A percentile compares a stretch with the other conserved stretches of the same genome.
These are phyloP conservation scores for Drosophila nebulosa DNA, from an alignment of 1,140 invertebrate genomes.

Conservation along the genomic window DNA sequence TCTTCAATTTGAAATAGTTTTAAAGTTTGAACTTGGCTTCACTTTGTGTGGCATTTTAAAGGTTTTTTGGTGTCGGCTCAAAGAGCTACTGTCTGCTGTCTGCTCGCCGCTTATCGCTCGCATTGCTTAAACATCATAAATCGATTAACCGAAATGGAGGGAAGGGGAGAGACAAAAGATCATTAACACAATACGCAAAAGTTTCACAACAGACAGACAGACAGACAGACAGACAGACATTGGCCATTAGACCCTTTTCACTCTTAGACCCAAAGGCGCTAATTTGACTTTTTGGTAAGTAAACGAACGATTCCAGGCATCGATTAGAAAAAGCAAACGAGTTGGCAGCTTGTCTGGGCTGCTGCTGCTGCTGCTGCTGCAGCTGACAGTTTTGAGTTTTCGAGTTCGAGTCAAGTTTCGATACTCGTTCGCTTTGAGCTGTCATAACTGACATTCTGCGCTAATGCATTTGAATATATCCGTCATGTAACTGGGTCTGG, in stretches of 20 bases:
- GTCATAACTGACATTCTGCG: slow-evolving; percentile 71
- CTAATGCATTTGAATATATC: slow-evolving; percentile 75
- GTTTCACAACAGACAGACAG: slow-evolving; percentile 47
- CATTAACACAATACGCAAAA: slow-evolving; percentile 62
- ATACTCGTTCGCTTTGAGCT: slow-evolving; percentile 29
- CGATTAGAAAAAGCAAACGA: slow-evolving; percentile 1
- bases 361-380: slow-evolving; percentile 31
- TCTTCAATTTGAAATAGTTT: slow-evolving; percentile 36
- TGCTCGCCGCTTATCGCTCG: slow-evolving; percentile 44
- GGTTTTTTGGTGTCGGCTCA: slow-evolving; percentile 23
- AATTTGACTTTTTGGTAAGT: slow-evolving; percentile 60
- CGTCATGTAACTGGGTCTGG: slow-evolving; percentile 33
- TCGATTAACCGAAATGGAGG: slow-evolving; percentile 55
- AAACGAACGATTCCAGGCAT: background rate
- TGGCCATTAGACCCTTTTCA: slow-evolving; percentile 75
- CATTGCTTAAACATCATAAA: slow-evolving; percentile 68
- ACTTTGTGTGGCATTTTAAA: slow-evolving; percentile 65
- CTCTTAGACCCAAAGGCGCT: slow-evolving; percentile 56
- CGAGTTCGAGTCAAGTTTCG: background rate
- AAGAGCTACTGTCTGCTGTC: slow-evolving; percentile 43
- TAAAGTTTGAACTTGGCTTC: slow-evolving; percentile 27
- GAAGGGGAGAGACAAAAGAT: slow-evolving; percentile 21
- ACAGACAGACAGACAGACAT: slow-evolving; percentile 20
- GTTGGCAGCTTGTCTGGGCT: too few species aligned
- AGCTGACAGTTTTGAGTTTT: slow-evolving; percentile 35